These are phyloP conservation scores for Palloptera scutellata DNA, from an alignment of 2,888 invertebrate species.

Conservation along the genomic window DNA sequence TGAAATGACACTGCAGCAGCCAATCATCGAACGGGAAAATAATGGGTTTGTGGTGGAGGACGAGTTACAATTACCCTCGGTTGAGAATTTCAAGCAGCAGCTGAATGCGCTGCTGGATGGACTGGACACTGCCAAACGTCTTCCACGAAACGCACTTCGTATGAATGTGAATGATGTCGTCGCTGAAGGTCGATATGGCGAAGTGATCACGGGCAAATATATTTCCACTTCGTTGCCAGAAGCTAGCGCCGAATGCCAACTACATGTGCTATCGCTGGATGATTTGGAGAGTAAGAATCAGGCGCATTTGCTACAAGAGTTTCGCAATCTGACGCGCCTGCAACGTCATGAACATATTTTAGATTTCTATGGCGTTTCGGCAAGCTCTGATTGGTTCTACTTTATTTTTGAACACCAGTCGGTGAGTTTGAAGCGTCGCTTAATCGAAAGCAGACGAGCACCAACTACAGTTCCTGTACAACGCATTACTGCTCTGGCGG, in stretches of 20 bases:
- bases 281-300: constrained; percentile 65
- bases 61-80: constrained; percentile 76
- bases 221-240: constrained; percentile 57
- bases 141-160: constrained; percentile 76
- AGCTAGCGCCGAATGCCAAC: constrained; percentile 62
- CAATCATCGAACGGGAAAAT: constrained; percentile 80
- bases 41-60: constrained; percentile 80
- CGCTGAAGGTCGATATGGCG: constrained; percentile 80
- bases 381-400: constrained; percentile 77
- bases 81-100: constrained; percentile 71
- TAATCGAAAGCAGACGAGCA: constrained; percentile 70
- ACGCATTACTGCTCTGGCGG: constrained; percentile 70
- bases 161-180: constrained; percentile 75
- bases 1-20: constrained; percentile 79
- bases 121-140: constrained; percentile 65
- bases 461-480: constrained; percentile 47
- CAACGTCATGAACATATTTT: constrained; percentile 77
- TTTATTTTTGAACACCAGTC: constrained; percentile 77
- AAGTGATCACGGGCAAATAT: constrained; percentile 76
- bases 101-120: constrained; percentile 72
- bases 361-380: constrained; percentile 80
- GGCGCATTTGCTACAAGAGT: constrained; percentile 71
- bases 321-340: constrained; percentile 75
- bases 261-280: constrained; percentile 73
- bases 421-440: constrained; percentile 74